Conservation (phyloP, 2,888 invertebrate species). For the Pyrocoelia pectoralis region DNA sequence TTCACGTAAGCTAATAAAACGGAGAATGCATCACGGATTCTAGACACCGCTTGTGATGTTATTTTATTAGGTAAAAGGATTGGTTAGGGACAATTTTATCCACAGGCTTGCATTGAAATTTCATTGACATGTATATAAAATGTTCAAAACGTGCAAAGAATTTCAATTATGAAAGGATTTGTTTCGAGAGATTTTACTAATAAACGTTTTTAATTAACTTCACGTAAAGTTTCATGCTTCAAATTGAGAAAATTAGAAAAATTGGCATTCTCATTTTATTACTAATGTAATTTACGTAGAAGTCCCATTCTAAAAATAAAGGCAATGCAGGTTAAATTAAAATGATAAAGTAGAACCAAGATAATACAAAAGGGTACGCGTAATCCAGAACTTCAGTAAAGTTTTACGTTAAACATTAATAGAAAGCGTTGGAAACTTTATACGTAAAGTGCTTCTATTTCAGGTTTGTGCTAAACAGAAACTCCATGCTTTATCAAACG, state of each 20-base stretch:
- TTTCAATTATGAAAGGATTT: slow-evolving; percentile 30
- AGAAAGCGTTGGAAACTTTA: slow-evolving; percentile 1
- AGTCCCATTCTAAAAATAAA: no score
- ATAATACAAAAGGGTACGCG: neutral
- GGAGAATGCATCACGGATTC: slow-evolving; percentile 26
- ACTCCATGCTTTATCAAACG: neutral
- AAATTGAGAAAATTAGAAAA: no score
- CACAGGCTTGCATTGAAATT: slow-evolving; percentile 32
- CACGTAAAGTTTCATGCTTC: no score
- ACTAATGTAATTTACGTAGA: no score
- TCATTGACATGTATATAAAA: slow-evolving; percentile 35
- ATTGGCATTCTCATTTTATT: no score
- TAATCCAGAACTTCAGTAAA: neutral
- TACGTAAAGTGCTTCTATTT: neutral
- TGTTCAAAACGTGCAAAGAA: slow-evolving; percentile 31
- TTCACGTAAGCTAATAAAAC: slow-evolving; percentile 14
- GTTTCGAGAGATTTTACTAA: neutral
- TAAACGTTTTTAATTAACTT: neutral
- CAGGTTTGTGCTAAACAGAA: neutral
- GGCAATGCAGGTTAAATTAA: no score
- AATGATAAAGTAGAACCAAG: neutral
- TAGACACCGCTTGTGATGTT: slow-evolving; percentile 17
- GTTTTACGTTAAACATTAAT: neutral
- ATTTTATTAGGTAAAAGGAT: slow-evolving; percentile 30
- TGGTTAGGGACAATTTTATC: slow-evolving; percentile 27